Base-by-base conservation (phyloP, 2,888 invertebrate genomes). In the Gastrophysa polygoni region DNA sequence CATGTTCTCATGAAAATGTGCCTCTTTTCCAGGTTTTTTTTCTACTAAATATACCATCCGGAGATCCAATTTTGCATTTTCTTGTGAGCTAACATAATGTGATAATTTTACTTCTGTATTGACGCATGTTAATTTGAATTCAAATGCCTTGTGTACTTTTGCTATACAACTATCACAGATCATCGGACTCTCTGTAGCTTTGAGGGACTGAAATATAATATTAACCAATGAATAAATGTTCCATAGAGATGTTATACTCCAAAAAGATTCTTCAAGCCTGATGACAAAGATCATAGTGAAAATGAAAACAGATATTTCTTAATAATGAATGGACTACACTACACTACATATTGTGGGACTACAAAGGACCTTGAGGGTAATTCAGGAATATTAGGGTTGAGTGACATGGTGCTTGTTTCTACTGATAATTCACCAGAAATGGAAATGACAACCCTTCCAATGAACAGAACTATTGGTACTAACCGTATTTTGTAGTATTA, bases 401-500 rank as follows among this genome's bases (percentile, higher is more conserved):
- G 10, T 20, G 21, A 48, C 21, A 28, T 48, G 21, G 16, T 24
- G 18, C 24, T 24, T 21, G 28, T 28, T n/a, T 11, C 14, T 14
- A 3, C 3, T 4, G n/a, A 48, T 24, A 24, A 16, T 14, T 8
- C 10, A 21, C 11, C 6, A 4, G n/a, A 2, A 14, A 14, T 14
- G 14, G 3, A 21, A 3, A 7, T n/a, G n/a, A 48, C 11, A 20
- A 48, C 21, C 28, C 6, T 24, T 10, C 0, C 4, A 21, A 48
- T 24, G 10, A 6, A 2, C 5, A 10, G 18, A 38, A 38, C 63
- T n/a, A n/a, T n/a, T n/a, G n/a, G n/a, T n/a, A n/a, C n/a, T 59
- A 16, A 63, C 63, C 29, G 46, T 59, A 56, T 63, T 63, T 24
- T 51, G 55, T n/a, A 59, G 48, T 56, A 63, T 46, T 47, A 56